Evolutionary conservation across 2,888 invertebrate genomes (phyloP).

Genomic region (Callosobruchus maculatus): DNA sequence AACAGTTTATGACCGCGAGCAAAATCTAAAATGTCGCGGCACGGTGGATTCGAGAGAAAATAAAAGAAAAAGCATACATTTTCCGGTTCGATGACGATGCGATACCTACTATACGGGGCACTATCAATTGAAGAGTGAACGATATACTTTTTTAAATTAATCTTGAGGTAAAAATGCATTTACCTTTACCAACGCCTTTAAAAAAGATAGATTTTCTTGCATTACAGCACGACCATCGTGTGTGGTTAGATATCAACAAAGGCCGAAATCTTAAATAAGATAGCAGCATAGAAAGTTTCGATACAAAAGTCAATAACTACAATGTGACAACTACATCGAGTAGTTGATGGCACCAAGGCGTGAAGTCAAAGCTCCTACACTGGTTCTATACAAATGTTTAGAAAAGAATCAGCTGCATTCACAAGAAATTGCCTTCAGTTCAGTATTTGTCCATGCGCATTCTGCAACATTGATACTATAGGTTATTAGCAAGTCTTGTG

Average conservation of each 20-base stretch:
- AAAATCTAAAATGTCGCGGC: background rate
- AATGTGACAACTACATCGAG: background rate
- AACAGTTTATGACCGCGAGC: background rate
- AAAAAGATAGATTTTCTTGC: background rate
- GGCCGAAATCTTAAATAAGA: background rate
- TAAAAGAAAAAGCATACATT: background rate
- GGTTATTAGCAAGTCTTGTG: too few relatives aligned
- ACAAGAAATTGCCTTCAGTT: too few relatives aligned
- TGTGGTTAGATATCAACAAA: background rate
- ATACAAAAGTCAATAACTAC: background rate
- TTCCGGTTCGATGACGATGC: background rate
- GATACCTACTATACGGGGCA: background rate
- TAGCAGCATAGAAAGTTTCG: background rate
- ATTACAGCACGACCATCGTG: background rate
- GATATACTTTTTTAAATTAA: background rate
- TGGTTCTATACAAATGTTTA: too few relatives aligned
- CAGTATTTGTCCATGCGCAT: too few relatives aligned
- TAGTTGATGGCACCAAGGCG: too few relatives aligned
- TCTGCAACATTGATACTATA: too few relatives aligned
- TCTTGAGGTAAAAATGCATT: background rate
- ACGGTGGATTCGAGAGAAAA: background rate
- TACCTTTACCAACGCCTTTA: background rate
- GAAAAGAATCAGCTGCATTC: too few relatives aligned
- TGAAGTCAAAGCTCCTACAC: too few relatives aligned
- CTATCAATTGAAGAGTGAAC: background rate